phyloP scores from a whole-genome alignment of 2,888 invertebrate genomes.

The Choreutis nemorana region DNA sequence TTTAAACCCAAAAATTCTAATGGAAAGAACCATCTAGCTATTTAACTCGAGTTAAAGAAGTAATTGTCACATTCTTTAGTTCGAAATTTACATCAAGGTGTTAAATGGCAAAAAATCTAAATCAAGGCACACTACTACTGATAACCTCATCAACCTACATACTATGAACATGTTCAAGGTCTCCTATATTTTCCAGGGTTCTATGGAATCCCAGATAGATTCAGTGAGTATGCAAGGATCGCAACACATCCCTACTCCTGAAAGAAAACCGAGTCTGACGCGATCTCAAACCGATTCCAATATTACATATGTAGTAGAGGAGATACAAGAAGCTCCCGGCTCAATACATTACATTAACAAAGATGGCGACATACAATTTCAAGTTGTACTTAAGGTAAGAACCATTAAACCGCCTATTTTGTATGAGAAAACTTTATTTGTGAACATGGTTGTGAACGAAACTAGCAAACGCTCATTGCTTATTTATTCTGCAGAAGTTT shows the following conservation, averaged over 20 bases:
- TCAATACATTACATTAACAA: conserved; percentile 92
- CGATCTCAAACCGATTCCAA: conserved; percentile 93
- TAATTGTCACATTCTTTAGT: conserved; percentile 6
- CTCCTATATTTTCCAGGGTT: conserved; percentile 68
- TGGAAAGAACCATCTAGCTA: too few species aligned
- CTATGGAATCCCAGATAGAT: conserved; percentile 86
- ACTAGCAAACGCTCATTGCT: neutral
- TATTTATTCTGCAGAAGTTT: neutral
- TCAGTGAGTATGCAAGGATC: conserved; percentile 71
- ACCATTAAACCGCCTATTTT: neutral
- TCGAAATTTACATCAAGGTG: too few species aligned
- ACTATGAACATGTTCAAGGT: too few species aligned
- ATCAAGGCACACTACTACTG: too few species aligned
- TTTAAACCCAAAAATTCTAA: too few species aligned
- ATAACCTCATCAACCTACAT: too few species aligned
- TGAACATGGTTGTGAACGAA: neutral
- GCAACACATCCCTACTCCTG: conserved; percentile 65
- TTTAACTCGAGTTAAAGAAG: too few species aligned
- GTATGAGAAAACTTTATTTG: neutral
- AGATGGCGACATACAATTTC: conserved; percentile 93
- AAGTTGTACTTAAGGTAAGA: conserved; percentile 81
- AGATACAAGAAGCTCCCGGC: conserved; percentile 88
- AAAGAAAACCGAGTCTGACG: conserved; percentile 76
- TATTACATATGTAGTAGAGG: conserved; percentile 86
- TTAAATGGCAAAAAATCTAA: too few species aligned